These are phyloP conservation scores for Euura saliciscinereae DNA, from an alignment of 1,140 invertebrate species.

Conservation along the genomic window DNA sequence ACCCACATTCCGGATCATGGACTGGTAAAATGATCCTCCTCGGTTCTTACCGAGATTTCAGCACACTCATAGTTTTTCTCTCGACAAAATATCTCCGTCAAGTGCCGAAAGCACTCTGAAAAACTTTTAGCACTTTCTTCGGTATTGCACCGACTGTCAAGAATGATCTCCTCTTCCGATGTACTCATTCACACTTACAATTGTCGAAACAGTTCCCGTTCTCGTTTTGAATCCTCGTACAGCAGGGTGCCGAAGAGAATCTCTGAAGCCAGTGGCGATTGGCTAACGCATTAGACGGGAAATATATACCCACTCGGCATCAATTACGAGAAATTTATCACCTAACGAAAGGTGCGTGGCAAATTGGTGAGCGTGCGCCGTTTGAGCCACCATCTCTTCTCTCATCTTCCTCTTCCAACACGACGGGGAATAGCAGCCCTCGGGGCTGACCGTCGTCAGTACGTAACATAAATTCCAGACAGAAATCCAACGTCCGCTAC, in stretches of 20 bases:
- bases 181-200: too few relatives aligned
- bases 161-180: too few relatives aligned
- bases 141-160: too few relatives aligned
- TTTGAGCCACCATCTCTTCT: slow-evolving; percentile 33
- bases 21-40: too few relatives aligned
- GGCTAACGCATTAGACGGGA: neutral
- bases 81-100: too few relatives aligned
- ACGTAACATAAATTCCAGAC: slow-evolving; percentile 56
- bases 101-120: too few relatives aligned
- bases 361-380: slow-evolving; percentile 49
- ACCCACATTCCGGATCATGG: too few relatives aligned
- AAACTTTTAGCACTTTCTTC: too few relatives aligned
- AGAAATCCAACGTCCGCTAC: slow-evolving; percentile 55
- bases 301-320: neutral
- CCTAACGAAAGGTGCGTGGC: slow-evolving; percentile 41
- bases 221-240: too few relatives aligned
- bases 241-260: neutral
- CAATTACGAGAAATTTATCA: slow-evolving; percentile 46
- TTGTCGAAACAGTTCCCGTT: too few relatives aligned
- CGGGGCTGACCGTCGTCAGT: slow-evolving; percentile 35
- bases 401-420: slow-evolving; percentile 24
- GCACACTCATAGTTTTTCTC: too few relatives aligned
- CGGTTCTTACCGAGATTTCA: too few relatives aligned
- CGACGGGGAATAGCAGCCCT: slow-evolving; percentile 32
- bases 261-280: neutral